Conservation (phyloP, 2,113 vertebrate genomes). For the Sciurus niger region DNA sequence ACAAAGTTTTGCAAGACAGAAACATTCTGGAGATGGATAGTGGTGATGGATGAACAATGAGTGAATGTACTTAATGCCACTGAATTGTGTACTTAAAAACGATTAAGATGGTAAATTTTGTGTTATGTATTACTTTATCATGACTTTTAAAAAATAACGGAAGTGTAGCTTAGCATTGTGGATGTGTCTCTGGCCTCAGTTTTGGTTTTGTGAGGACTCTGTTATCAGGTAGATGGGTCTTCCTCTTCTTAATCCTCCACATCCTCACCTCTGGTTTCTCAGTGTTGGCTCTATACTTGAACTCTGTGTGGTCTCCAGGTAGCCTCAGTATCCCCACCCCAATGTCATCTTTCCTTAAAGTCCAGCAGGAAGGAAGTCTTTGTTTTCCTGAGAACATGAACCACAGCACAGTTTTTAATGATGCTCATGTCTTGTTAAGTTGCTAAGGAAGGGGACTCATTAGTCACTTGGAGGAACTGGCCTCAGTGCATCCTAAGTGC, state of each 20-base stretch:
- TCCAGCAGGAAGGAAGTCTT: background rate
- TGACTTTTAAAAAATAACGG: background rate
- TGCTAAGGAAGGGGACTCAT: background rate
- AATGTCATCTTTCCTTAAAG: background rate
- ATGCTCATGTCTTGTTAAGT: background rate
- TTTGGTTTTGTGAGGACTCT: background rate
- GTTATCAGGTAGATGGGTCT: background rate
- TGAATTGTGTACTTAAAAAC: background rate
- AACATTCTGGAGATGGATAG: background rate
- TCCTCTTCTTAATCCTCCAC: no score
- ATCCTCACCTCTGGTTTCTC: accelerated
- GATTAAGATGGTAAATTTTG: background rate
- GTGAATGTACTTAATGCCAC: background rate
- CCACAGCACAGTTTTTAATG: background rate
- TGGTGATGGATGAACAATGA: accelerated
- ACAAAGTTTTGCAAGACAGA: background rate
- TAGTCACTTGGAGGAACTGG: background rate
- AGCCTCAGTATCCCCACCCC: background rate
- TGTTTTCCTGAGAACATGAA: background rate
- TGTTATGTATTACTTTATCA: background rate
- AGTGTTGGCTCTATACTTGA: background rate
- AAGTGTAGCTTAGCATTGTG: background rate
- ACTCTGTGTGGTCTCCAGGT: no score
- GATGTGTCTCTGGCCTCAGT: background rate
- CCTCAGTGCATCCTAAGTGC: background rate